Base-by-base conservation (phyloP, 2,113 vertebrate species). In the Nycticryphes semicollaris region DNA sequence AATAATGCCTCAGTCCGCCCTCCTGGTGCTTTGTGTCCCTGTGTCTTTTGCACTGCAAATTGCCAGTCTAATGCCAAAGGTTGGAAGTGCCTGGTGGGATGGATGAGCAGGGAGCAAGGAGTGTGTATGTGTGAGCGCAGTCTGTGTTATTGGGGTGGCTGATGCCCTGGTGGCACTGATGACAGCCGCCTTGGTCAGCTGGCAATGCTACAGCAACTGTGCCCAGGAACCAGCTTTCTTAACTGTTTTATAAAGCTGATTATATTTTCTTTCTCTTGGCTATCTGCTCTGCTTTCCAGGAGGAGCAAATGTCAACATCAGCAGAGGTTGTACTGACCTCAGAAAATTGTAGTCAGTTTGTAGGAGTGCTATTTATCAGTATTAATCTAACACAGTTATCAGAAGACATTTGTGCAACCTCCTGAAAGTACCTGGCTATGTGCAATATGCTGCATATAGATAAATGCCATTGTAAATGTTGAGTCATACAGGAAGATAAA, bases 101-200 rank as follows among this genome's bases (percentile, higher is more conserved):
- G 74, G 54, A 48, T 63, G 78, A 9, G 17, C 17, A 28, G 20
- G 50, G 28, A 84, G 33, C 54, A 66, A 37, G 56, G 41, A 62
- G 17, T 2, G 22, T 35, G 28, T 5, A 5, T 10, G 11, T 13
- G 30, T 77, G 64, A 76, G 62, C 79, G 79, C 27, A 60, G 35
- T 7, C n/a, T 0, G 0, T 51, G 60, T 22, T 73, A 47, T 1
- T 6, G 64, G 0, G 1, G 47, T 21, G 31, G 33, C 35, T 84
- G 77, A 41, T 23, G 50, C 59, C 35, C 72, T 62, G 69, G 27
- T 30, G 31, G 24, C 30, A 31, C 41, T 24, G 59, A 15, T 27
- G 50, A 27, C 7, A 83, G 48, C 51, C 0, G 3, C 27, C 23
- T 51, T 20, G 28, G 25, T 51, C 43, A 80, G 35, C 45, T 80